Base-by-base conservation (phyloP, 2,113 vertebrate genomes). In the Sebastes fasciatus region DNA sequence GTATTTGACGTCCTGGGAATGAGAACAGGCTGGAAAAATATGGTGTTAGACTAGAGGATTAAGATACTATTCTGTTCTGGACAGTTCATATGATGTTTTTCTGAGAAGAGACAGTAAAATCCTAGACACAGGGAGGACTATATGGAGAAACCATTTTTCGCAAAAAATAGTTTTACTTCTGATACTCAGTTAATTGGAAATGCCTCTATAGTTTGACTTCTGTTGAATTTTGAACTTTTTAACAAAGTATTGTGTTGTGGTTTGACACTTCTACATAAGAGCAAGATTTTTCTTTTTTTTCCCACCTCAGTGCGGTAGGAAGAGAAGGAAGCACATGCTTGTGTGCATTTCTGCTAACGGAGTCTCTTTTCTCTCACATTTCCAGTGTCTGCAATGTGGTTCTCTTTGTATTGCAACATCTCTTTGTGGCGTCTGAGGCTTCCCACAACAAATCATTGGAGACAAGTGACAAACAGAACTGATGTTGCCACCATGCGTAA, bases 401-500 rank as follows among this genome's bases (percentile, higher is more conserved):
- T 84, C 51, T 86, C 77, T 83, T 73, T 49, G 14, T 74, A 82
- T 95, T 92, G 94, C 93, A 82, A 96, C 92, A 95, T 77, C 54
- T 89, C 61, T 89, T 75, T 93, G 93, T 83, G 93, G 93, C 77
- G 74, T 92, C 82, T 92, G 91, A 89, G 89, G 86, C 86, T 89
- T 90, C 89, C 92, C 90, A 90, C 82, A 93, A 89, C 75, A 92
- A 89, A 84, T 78, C 80, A 90, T 90, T 68, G 83, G 74, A 87
- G 84, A 89, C 79, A 8, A 48, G 48, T 8, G 58, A 89, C 85
- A 82, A 88, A 90, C 84, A 88, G 68, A 83, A 75, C 65, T 78
- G 55, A 87, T 89, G 88, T 77, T 90, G 72, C 79, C 73, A 87
- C 62, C 83, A 77, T 65, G 54, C 21, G 40, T 61, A 85, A 74